Conservation (phyloP, 2,113 vertebrate genomes). For the Aphyosemion australe region DNA sequence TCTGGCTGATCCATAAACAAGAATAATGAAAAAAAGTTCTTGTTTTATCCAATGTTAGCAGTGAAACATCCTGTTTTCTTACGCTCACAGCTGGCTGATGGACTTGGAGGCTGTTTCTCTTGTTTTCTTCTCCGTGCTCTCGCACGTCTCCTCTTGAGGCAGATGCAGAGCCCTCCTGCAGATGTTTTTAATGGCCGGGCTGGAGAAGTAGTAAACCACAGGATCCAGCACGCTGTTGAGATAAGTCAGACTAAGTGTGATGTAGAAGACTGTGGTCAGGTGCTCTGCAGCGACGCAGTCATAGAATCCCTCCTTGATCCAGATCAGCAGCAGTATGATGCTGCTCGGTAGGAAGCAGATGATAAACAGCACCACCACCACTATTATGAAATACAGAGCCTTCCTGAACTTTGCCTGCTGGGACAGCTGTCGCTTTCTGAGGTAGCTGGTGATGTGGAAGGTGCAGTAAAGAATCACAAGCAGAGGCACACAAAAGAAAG, state of each 20-base stretch:
- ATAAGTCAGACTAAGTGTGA: slow-evolving; percentile 73
- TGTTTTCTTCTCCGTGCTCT: slow-evolving; percentile 45
- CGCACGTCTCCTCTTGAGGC: not conserved
- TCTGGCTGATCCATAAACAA: too few relatives aligned
- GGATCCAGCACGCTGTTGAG: slow-evolving; percentile 76
- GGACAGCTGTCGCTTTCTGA: slow-evolving; percentile 51
- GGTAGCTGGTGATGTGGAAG: slow-evolving; percentile 39
- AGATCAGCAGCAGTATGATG: slow-evolving; percentile 69
- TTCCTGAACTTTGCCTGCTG: slow-evolving; percentile 62
- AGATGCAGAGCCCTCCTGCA: slow-evolving; percentile 49
- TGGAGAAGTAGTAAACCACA: slow-evolving; percentile 77
- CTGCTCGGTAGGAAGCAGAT: slow-evolving; percentile 74
- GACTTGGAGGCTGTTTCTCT: slow-evolving; percentile 54
- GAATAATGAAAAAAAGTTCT: too few relatives aligned
- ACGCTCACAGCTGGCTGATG: slow-evolving; percentile 53
- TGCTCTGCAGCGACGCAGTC: slow-evolving; percentile 36
- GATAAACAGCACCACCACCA: slow-evolving; percentile 57
- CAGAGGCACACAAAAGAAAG: slow-evolving; percentile 66
- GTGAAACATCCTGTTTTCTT: not conserved
- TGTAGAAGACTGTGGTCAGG: slow-evolving; percentile 55
- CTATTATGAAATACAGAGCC: slow-evolving; percentile 60
- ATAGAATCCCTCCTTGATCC: slow-evolving; percentile 43
- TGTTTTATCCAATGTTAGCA: too few relatives aligned
- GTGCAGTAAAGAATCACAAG: slow-evolving; percentile 71
- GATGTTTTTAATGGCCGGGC: slow-evolving; percentile 61